Evolutionary conservation across 2,888 invertebrate genomes (phyloP).

Genomic region (Drosophila mercatorum): DNA sequence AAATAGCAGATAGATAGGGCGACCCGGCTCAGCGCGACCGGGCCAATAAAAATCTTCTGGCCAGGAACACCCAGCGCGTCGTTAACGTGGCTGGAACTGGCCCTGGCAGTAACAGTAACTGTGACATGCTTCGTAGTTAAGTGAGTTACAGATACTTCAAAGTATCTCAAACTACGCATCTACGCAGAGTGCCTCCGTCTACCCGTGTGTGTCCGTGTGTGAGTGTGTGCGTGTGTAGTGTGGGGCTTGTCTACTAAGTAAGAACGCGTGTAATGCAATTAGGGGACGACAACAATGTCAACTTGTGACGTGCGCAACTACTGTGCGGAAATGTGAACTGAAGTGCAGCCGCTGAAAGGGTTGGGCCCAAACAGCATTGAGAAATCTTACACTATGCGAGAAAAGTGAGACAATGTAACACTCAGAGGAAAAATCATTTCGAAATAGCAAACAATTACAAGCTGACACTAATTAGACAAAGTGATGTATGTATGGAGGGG

Average conservation of each 20-base stretch:
- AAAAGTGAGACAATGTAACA: not conserved
- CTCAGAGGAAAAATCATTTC: not conserved
- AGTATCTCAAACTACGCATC: slow-evolving; percentile 37
- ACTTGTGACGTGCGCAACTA: slow-evolving; percentile 69
- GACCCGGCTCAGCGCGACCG: slow-evolving; percentile 11
- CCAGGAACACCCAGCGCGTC: slow-evolving; percentile 50
- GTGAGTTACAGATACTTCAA: slow-evolving; percentile 49
- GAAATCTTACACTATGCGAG: not conserved
- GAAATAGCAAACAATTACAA: slow-evolving; percentile 6
- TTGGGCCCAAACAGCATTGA: not conserved
- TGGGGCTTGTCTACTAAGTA: slow-evolving; percentile 66
- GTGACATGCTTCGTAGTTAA: slow-evolving; percentile 28
- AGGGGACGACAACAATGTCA: slow-evolving; percentile 65
- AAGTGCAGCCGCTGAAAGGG: slow-evolving; percentile 1
- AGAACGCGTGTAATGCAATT: slow-evolving; percentile 74
- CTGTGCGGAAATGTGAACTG: slow-evolving; percentile 53
- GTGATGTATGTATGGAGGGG: not conserved
- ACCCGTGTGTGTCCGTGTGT: slow-evolving; percentile 5
- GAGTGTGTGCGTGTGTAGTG: slow-evolving; percentile 3
- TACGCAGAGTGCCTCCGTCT: slow-evolving; percentile 2
- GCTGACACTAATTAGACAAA: not conserved
- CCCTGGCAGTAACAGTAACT: slow-evolving; percentile 33
- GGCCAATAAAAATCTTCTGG: slow-evolving; percentile 41
- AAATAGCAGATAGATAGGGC: slow-evolving; percentile 64
- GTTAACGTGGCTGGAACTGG: slow-evolving; percentile 8